These are phyloP conservation scores for Zygaena filipendulae DNA, from an alignment of 2,888 invertebrate species.

Conservation along the genomic window DNA sequence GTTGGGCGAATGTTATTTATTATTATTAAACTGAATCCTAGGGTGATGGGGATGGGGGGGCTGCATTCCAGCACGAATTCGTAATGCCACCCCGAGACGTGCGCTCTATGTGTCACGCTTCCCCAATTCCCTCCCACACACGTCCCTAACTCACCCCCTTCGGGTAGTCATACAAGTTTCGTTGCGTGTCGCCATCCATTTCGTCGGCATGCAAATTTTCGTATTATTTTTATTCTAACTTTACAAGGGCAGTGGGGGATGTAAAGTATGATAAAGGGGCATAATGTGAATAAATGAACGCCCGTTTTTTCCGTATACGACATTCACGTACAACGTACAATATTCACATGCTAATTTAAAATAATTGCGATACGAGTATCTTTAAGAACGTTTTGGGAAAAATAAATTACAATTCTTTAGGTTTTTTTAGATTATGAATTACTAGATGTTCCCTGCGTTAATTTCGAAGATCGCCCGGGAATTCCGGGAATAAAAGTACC, in stretches of 20 bases:
- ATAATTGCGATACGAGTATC: too few species aligned
- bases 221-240: slow-evolving; percentile 55
- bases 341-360: neutral
- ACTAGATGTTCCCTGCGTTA: too few species aligned
- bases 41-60: too few species aligned
- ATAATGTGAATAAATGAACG: slow-evolving; percentile 24
- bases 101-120: slow-evolving; percentile 32
- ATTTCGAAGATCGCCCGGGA: too few species aligned
- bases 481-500: too few species aligned
- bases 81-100: slow-evolving; percentile 24
- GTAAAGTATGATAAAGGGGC: slow-evolving; percentile 39
- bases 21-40: too few species aligned
- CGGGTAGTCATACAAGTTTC: slow-evolving; percentile 3
- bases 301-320: too few species aligned
- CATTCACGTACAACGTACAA: too few species aligned
- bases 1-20: too few species aligned
- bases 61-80: slow-evolving; percentile 53
- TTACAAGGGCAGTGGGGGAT: slow-evolving; percentile 59
- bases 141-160: neutral
- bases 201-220: slow-evolving; percentile 58
- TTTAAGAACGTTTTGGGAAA: too few species aligned
- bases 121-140: slow-evolving; percentile 21
- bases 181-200: slow-evolving; percentile 35
- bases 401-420: too few species aligned
- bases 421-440: too few species aligned